Percentiles rank a stretch among this genome's conserved stretches.
phyloP scores from a whole-genome alignment of 2,888 invertebrate genomes.

The Cataglyphis rosenhaueri region DNA sequence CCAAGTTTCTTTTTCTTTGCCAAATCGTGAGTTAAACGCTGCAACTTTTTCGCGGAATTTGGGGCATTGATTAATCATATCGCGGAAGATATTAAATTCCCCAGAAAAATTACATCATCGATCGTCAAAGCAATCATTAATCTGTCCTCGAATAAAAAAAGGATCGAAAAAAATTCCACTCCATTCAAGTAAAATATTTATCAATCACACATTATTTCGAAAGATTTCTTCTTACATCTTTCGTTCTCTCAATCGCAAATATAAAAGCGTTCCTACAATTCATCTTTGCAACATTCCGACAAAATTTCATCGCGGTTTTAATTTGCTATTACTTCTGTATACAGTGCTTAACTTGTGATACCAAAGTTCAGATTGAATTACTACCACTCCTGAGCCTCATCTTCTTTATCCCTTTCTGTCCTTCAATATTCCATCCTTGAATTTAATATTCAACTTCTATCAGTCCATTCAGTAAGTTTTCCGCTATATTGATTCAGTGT shows the following conservation, averaged over 20 bases:
- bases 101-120: slow-evolving; percentile 17
- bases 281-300: background rate
- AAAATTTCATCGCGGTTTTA: slow-evolving; percentile 34
- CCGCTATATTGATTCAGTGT: background rate
- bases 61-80: slow-evolving; percentile 16
- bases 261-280: background rate
- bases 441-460: slow-evolving; percentile 20
- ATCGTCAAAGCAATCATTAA: slow-evolving; percentile 1
- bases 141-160: slow-evolving; percentile 11
- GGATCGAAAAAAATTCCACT: background rate
- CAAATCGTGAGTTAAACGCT: slow-evolving; percentile 26
- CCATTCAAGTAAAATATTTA: background rate
- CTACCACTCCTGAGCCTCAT: background rate
- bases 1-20: slow-evolving; percentile 5
- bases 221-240: background rate
- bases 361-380: slow-evolving; percentile 14
- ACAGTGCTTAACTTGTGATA: slow-evolving; percentile 53
- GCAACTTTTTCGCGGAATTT: slow-evolving; percentile 34
- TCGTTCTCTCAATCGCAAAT: background rate
- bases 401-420: slow-evolving; percentile 27
- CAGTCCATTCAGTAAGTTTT: slow-evolving; percentile 5
- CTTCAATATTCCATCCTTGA: slow-evolving; percentile 12
- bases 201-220: background rate
- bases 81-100: slow-evolving; percentile 40
- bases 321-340: slow-evolving; percentile 50